Base-by-base conservation (phyloP, 1,140 invertebrate species). In the Anagrus nilaparvatae region DNA sequence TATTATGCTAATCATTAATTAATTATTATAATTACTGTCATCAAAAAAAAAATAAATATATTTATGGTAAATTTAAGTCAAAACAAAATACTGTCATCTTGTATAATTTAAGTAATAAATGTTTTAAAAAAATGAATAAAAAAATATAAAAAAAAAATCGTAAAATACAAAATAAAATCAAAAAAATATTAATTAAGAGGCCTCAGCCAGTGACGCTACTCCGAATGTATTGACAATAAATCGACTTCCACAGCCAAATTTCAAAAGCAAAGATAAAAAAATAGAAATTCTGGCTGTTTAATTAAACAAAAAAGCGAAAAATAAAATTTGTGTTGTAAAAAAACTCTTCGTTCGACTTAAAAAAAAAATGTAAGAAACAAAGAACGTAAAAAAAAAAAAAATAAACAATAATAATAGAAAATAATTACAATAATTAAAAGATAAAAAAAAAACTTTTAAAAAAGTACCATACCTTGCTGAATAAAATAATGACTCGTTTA, bases 191-290 rank as follows among this genome's bases (percentile, higher is more conserved):
- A 25, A 39, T 9, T 39, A 43, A 42, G 43, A 46, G 49, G 46
- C 48, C 50, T 53, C 49, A 56, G 47, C 60, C n/a, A 61, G 58
- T 50, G 59, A 63, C 58, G 56, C 47, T 52, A 54, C 49, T 66
- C 62, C 61, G 63, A 66, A 65, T 66, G 61, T 54, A 65, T 65
- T 66, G 62, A 65, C 63, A 66, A 66, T 65, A 65, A n/a, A 61
- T 54, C 49, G 52, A 51, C 52, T 52, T 48, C 47, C 46, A 25
- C 40, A 21, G 30, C 18, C 28, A 18, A n/a, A n/a, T n/a, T n/a
- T n/a, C n/a, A n/a, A 42, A 48, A 25, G 34, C 21, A 29, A 10
- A 32, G 7, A 17, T 46, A 24, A n/a, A n/a, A n/a, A n/a, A n/a
- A n/a, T n/a, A n/a, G n/a, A 23, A 36, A 17, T 8, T 20, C 28